phyloP scores from a whole-genome alignment of 1,140 invertebrate genomes.

The Anastrepha ludens region DNA sequence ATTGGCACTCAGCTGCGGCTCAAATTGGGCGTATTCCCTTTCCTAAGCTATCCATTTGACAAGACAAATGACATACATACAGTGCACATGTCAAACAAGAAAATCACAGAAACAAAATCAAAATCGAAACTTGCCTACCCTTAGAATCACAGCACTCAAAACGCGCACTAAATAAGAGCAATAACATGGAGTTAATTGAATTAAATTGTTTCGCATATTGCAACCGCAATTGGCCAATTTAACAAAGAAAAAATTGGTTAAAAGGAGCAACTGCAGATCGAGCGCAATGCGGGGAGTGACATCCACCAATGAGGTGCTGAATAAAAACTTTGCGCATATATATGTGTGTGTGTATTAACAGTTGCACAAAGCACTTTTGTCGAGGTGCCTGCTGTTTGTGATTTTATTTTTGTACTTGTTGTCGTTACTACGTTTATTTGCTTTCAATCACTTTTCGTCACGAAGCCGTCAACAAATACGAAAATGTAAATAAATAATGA shows the following conservation, averaged over 20 bases:
- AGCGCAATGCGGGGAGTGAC: not conserved
- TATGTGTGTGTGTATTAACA: not conserved
- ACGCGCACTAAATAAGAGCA: constrained; percentile 7
- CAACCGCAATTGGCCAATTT: constrained; percentile 72
- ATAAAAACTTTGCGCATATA: not conserved
- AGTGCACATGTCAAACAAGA: not conserved
- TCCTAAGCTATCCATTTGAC: too few species aligned
- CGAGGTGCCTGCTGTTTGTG: not conserved
- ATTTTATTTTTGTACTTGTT: not conserved
- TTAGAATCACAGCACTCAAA: constrained; percentile 4
- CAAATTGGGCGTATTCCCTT: too few species aligned
- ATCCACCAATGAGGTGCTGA: not conserved
- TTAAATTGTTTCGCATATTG: constrained; percentile 69
- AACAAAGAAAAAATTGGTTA: constrained; percentile 55
- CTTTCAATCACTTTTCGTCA: constrained; percentile 74
- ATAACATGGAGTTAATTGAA: constrained; percentile 70
- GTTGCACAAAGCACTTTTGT: too few species aligned
- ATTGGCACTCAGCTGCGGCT: too few species aligned
- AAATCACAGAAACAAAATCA: not conserved
- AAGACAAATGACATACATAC: too few species aligned
- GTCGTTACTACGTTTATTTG: constrained; percentile 64
- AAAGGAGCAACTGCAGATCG: not conserved
- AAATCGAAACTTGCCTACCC: not conserved
- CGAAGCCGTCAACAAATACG: constrained; percentile 64
- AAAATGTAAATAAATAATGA: constrained; percentile 45